phyloP scores from a whole-genome alignment of 2,113 vertebrate genomes.

The Sisor rabdophorus region DNA sequence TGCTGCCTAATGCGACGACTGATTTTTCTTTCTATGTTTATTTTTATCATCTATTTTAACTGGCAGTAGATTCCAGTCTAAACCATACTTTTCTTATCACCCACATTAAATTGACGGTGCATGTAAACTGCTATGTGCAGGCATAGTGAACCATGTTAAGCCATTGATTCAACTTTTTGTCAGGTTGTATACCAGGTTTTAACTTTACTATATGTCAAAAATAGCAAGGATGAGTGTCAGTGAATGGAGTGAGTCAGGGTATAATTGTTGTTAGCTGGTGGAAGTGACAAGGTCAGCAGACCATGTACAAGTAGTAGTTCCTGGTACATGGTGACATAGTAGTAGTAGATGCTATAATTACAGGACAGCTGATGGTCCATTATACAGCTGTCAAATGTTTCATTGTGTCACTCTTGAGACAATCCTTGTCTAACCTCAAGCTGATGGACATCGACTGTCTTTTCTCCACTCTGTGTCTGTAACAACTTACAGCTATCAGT shows the following conservation, averaged over 20 bases:
- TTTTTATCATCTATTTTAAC: constrained; percentile 51
- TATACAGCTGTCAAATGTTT: neutral
- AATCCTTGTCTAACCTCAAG: neutral
- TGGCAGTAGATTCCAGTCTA: constrained; percentile 37
- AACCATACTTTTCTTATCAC: constrained; percentile 53
- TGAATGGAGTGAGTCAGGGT: constrained; percentile 25
- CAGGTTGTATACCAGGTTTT: constrained; percentile 41
- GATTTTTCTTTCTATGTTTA: neutral
- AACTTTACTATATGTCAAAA: constrained; percentile 58
- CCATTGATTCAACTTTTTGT: constrained; percentile 55
- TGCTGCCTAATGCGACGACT: neutral
- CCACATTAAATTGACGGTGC: constrained; percentile 7
- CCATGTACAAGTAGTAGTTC: neutral
- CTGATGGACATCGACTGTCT: neutral
- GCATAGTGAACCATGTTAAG: constrained; percentile 47
- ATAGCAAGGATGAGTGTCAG: constrained; percentile 54
- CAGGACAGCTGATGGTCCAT: constrained; percentile 28
- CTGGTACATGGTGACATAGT: neutral
- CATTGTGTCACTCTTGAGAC: neutral
- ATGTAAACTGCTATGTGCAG: neutral
- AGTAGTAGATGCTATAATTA: constrained; percentile 8
- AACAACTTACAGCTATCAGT: neutral
- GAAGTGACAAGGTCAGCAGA: constrained; percentile 38
- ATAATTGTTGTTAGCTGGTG: constrained; percentile 38
- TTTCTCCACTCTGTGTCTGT: neutral